phyloP scores from a whole-genome alignment of 2,888 invertebrate species.

The Nephrotoma guestfalica region DNA sequence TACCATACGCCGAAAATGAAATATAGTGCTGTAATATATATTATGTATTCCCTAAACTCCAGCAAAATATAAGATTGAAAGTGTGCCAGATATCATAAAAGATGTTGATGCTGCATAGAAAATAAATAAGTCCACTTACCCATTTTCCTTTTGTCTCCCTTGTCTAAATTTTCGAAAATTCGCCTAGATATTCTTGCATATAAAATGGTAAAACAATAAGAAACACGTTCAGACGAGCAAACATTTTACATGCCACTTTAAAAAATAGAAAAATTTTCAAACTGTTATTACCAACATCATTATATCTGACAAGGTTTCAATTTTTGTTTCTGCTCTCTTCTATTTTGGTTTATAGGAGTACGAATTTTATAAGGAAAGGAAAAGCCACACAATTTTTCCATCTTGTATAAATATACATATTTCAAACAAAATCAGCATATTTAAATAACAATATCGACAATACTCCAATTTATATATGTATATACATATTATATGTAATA shows the following conservation, averaged over 20 bases:
- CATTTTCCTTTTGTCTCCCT: neutral
- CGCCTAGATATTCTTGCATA: neutral
- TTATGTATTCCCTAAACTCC: neutral
- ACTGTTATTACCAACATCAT: neutral
- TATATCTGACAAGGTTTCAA: neutral
- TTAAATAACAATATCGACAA: neutral
- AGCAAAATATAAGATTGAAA: neutral
- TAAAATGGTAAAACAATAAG: neutral
- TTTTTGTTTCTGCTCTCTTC: neutral
- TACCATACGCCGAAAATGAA: neutral
- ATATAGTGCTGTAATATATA: neutral
- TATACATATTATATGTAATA: neutral
- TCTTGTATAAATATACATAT: neutral
- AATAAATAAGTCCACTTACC: neutral
- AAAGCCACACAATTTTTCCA: neutral
- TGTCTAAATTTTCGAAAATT: neutral
- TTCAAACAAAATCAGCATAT: neutral
- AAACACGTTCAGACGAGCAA: neutral
- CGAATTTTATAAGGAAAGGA: neutral
- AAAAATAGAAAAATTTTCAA: neutral
- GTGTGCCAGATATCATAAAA: neutral
- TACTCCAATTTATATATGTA: neutral
- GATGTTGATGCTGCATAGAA: neutral
- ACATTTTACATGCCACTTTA: neutral
- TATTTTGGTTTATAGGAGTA: neutral